Conservation (phyloP, 2,113 vertebrate species). For the Puma concolor region DNA sequence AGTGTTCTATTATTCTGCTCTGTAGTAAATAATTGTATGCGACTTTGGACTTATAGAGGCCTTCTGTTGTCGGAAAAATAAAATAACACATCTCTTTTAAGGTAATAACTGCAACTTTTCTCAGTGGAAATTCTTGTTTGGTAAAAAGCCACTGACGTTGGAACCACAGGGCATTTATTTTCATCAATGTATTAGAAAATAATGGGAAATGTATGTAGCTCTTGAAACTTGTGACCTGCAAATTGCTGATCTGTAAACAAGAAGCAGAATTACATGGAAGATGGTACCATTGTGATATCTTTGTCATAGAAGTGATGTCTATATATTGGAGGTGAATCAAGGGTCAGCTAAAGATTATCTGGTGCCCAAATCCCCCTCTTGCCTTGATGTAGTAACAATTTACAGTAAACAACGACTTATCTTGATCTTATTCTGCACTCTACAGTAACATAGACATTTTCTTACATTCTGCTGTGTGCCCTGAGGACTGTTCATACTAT, state of each 20-base stretch:
- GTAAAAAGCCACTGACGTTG: constrained; percentile 65
- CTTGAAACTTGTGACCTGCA: not conserved
- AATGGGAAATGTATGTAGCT: constrained; percentile 31
- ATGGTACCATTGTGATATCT: not conserved
- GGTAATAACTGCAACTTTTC: constrained; percentile 73
- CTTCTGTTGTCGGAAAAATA: constrained; percentile 60
- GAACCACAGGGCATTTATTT: constrained; percentile 55
- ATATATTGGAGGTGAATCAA: not conserved
- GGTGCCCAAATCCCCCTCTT: not conserved
- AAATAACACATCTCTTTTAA: constrained; percentile 78
- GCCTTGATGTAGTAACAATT: not conserved
- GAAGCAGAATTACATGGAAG: not conserved
- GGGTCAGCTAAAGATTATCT: not conserved
- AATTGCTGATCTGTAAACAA: not conserved
- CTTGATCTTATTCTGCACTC: not conserved
- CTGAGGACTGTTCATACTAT: not conserved
- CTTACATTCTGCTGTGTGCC: not conserved
- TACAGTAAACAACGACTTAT: not conserved
- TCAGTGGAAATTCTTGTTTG: constrained; percentile 70
- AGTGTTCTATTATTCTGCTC: constrained; percentile 68
- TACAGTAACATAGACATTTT: not conserved
- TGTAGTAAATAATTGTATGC: constrained; percentile 69
- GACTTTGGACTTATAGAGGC: constrained; percentile 60
- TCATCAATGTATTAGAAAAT: constrained; percentile 49
- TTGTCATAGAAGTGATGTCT: not conserved